phyloP scores from a whole-genome alignment of 1,140 invertebrate species.

The Drosophila triauraria region DNA sequence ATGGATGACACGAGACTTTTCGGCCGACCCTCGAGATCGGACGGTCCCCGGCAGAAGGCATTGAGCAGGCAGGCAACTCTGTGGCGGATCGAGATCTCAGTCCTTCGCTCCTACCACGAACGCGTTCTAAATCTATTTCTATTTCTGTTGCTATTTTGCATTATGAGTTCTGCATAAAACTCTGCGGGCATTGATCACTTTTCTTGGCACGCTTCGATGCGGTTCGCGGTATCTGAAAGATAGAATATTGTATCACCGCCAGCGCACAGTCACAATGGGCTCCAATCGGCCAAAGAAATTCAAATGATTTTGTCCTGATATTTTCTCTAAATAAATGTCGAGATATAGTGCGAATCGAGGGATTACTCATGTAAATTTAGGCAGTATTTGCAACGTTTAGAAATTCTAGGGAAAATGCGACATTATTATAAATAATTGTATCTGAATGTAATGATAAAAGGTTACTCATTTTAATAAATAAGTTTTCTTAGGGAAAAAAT shows the following conservation, averaged over 20 bases:
- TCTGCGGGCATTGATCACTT: slow-evolving; percentile 20
- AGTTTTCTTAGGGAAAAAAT: not conserved
- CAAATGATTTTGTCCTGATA: slow-evolving; percentile 1
- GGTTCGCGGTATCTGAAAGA: slow-evolving; percentile 57
- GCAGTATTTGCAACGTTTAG: not conserved
- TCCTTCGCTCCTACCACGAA: slow-evolving; percentile 18
- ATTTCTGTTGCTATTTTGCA: slow-evolving; percentile 42
- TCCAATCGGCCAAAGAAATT: slow-evolving; percentile 1
- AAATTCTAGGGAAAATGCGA: not conserved
- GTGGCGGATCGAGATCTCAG: slow-evolving; percentile 1
- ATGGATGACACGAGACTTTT: slow-evolving; percentile 78
- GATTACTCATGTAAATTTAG: slow-evolving; percentile 26
- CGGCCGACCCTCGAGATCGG: slow-evolving; percentile 30
- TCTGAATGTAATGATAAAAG: not conserved
- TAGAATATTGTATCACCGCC: slow-evolving; percentile 40
- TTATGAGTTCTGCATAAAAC: slow-evolving; percentile 67
- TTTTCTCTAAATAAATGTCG: slow-evolving; percentile 3
- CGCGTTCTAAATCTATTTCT: slow-evolving; percentile 7
- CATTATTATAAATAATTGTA: slow-evolving; percentile 2
- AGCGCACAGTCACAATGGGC: slow-evolving; percentile 42
- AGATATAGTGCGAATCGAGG: not conserved
- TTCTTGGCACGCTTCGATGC: slow-evolving; percentile 70
- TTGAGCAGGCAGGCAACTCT: not conserved
- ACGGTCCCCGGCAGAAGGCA: slow-evolving; percentile 26
- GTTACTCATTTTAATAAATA: slow-evolving; percentile 1